Percentiles rank a stretch among this genome's conserved stretches.
Conservation (phyloP, 2,797 vertebrate genomes). For the Eospalax fontanierii region DNA sequence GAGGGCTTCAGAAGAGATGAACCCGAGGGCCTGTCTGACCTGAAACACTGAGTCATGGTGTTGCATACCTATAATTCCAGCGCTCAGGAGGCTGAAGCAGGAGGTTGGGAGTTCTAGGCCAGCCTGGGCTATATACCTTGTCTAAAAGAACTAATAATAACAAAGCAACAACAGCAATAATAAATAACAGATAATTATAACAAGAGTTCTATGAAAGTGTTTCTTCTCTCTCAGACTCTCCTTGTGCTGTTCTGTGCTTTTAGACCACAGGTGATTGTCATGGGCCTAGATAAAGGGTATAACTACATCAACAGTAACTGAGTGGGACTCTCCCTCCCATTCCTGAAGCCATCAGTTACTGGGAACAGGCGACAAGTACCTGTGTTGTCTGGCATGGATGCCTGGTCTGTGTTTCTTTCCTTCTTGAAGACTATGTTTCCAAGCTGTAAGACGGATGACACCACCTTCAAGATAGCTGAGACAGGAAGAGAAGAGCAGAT, state of each 20-base stretch:
- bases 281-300: not conserved
- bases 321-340: too few species aligned
- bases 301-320: too few species aligned
- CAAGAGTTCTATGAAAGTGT: too few species aligned
- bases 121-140: not conserved
- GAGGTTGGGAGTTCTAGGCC: not conserved
- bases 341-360: not conserved
- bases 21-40: not conserved
- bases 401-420: slow-evolving; percentile 98
- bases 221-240: not conserved
- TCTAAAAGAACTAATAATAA: not conserved
- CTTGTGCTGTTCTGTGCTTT: not conserved
- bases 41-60: not conserved
- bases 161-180: not conserved
- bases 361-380: slow-evolving; percentile 88
- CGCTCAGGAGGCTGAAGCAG: not conserved
- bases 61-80: too few species aligned
- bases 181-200: not conserved
- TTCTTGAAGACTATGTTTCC: slow-evolving; percentile 99
- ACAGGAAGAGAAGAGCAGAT: slow-evolving; percentile 27
- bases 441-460: slow-evolving; percentile 97
- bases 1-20: not conserved
- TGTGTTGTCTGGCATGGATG: slow-evolving; percentile 98
- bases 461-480: slow-evolving; percentile 95
- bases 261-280: not conserved